A percentile compares a stretch with the other conserved stretches of the same genome.
phyloP scores from a whole-genome alignment of 2,797 vertebrate genomes.

The Lemur catta region DNA sequence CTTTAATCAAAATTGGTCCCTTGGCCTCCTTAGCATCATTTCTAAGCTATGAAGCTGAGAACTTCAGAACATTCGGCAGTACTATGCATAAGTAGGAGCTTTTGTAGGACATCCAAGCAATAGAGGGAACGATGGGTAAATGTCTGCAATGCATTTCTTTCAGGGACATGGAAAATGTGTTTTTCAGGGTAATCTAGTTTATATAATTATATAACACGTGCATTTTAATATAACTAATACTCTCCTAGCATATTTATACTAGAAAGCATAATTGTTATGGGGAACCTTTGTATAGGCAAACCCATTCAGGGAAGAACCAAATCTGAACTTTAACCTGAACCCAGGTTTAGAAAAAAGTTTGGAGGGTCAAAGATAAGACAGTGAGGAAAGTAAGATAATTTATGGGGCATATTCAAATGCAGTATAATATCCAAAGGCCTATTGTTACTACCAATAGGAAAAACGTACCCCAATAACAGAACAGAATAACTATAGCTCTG shows the following conservation, averaged over 20 bases:
- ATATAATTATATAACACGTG: background rate
- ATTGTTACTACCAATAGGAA: background rate
- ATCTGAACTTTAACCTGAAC: slow-evolving; percentile 1
- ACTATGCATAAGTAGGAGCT: background rate
- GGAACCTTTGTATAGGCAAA: background rate
- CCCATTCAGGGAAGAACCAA: background rate
- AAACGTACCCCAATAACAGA: background rate
- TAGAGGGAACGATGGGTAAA: background rate
- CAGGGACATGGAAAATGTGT: background rate
- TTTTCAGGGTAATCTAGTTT: slow-evolving; percentile 14
- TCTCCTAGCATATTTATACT: background rate
- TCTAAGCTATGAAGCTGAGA: background rate
- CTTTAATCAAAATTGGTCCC: background rate
- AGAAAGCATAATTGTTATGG: background rate
- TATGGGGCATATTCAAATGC: background rate
- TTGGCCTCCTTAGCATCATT: background rate
- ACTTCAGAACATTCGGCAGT: background rate
- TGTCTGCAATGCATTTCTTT: slow-evolving; percentile 5
- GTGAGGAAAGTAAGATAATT: background rate
- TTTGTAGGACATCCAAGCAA: background rate
- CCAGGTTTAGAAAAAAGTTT: background rate
- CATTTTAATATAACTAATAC: background rate
- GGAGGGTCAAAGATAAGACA: background rate
- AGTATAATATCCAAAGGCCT: background rate
- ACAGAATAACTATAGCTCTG: background rate